A percentile compares a stretch with the other conserved stretches of the same genome.
These are phyloP conservation scores for Brachystomella parvula DNA, from an alignment of 1,140 invertebrate species.

Conservation along the genomic window DNA sequence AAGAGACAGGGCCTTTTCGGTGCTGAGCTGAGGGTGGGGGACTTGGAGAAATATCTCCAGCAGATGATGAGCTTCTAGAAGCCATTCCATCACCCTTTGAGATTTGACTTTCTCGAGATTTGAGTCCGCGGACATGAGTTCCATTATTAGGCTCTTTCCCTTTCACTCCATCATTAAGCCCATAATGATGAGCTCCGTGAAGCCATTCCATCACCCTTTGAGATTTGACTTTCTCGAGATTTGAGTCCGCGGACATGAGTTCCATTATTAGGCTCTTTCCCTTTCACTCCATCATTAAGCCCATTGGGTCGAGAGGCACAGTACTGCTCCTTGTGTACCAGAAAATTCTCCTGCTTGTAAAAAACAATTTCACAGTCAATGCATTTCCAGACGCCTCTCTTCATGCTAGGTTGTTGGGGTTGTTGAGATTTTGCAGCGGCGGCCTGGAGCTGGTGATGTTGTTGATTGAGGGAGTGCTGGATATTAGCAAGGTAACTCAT, in stretches of 20 bases:
- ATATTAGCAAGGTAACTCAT: conserved; percentile 29
- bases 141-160: neutral
- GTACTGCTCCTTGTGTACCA: conserved; percentile 89
- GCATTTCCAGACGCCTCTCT: conserved; percentile 76
- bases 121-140: neutral
- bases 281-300: neutral
- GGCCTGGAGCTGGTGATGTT: conserved; percentile 13
- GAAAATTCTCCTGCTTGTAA: conserved; percentile 88
- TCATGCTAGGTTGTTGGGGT: conserved; percentile 40
- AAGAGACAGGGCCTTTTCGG: no score
- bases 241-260: neutral
- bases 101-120: conserved; percentile 3
- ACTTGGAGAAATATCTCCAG: conserved; percentile 3
- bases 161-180: neutral
- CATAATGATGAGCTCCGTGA: conserved; percentile 41
- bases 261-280: neutral
- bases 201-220: neutral
- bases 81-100: conserved; percentile 1
- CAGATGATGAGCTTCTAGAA: conserved; percentile 21
- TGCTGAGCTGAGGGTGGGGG: neutral
- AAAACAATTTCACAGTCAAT: conserved; percentile 96
- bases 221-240: conserved; percentile 4
- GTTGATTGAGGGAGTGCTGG: conserved; percentile 30
- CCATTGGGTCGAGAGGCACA: conserved; percentile 57
- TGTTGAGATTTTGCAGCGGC: neutral